Base-by-base conservation (phyloP, 2,888 invertebrate species). In the Quadroppia sp. region DNA sequence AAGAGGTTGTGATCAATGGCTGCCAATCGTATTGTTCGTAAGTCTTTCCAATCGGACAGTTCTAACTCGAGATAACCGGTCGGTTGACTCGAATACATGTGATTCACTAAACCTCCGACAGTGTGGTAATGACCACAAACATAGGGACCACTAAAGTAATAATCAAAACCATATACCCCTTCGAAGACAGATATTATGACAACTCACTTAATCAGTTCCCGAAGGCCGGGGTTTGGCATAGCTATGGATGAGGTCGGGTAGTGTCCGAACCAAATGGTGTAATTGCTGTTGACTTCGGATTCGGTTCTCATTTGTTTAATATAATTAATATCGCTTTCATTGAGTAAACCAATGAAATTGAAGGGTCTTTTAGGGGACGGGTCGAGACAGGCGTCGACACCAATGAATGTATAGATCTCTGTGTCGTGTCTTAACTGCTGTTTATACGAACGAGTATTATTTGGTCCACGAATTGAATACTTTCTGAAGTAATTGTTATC, bases 21-120 rank as follows among this genome's bases (percentile, higher is more conserved):
- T 77, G 88, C 87, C 71, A 94, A 81, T 50, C 94, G 87, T 83
- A 86, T 92, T 81, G 90, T 86, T 84, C 94, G 86, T 80, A 90
- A 90, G 80, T 91, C 90, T 83, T 92, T 94, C 94, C 94, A 95
- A 84, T 95, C 95, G 11, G 89, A 92, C 72, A 94, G 83, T 83
- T 95, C 95, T 74, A 94, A 84, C 83, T 95, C 95, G 75, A 94
- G 84, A 80, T 87, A 90, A 4, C 94, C 94, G 76, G 87, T 87
- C 78, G 88, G 87, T 80, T 94, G 94, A 78, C 89, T 84, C 0
- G 92, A 90, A 81, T 94, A 93, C 94, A 95, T 94, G 77, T 88
- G 85, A 9, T 89, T 88, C 1, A 92, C 88, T 7, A 89, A 79
- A 6, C 91, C 92, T 56, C 88, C 90, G 80, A 94, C 85, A 1